phyloP scores from a whole-genome alignment of 1,140 invertebrate genomes.

The Drosophila fuyamai region DNA sequence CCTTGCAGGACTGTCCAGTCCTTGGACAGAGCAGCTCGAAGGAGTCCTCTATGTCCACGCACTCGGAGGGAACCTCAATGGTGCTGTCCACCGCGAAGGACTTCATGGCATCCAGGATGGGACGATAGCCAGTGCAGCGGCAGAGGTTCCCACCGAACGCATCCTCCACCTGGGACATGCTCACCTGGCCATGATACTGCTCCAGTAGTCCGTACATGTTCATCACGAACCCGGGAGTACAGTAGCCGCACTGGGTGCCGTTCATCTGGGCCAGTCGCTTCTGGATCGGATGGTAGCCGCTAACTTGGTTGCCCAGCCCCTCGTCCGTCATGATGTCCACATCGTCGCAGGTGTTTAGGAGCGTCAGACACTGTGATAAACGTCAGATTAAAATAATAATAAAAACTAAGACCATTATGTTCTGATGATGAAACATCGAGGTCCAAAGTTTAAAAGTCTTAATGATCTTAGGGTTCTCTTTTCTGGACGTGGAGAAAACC shows the following conservation, averaged over 20 bases:
- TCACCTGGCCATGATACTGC: conserved; percentile 85
- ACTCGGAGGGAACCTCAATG: conserved; percentile 86
- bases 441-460: too few species aligned
- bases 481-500: not conserved
- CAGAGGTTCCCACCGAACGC: conserved; percentile 93
- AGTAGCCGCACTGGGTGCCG: conserved; percentile 93
- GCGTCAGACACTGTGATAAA: conserved; percentile 90
- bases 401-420: too few species aligned
- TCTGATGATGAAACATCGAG: too few species aligned
- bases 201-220: conserved; percentile 90
- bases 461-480: too few species aligned
- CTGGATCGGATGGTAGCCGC: conserved; percentile 90
- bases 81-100: conserved; percentile 88
- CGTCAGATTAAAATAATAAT: too few species aligned
- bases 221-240: conserved; percentile 94
- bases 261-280: conserved; percentile 89
- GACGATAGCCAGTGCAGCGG: conserved; percentile 94
- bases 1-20: conserved; percentile 60
- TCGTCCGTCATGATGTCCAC: conserved; percentile 93
- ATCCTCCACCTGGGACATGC: conserved; percentile 90
- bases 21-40: conserved; percentile 52
- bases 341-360: conserved; percentile 89
- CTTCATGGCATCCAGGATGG: conserved; percentile 94
- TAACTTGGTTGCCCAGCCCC: conserved; percentile 89
- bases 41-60: conserved; percentile 75